Evolutionary conservation across 2,113 vertebrate genomes (phyloP), one percentile per base, ranked within the genome.

Genomic region (Ailuropoda melanoleuca): DNA sequence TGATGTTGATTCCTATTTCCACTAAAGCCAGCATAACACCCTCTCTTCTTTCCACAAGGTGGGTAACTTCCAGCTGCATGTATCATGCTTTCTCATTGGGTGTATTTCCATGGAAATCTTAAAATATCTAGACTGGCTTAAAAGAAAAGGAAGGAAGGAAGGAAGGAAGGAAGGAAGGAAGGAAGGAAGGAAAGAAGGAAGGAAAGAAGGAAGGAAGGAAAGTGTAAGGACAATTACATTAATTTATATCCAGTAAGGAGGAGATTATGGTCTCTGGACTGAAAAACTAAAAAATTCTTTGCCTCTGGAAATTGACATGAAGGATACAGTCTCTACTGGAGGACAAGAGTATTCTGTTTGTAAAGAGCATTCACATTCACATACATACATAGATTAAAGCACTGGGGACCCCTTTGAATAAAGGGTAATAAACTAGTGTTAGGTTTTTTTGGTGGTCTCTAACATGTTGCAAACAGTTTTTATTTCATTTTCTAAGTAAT

Each of bases 51-150:
- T 56, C 6, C 4, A 12, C n/a, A 14, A 10, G 31, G 8, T 31
- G 3, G 0, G 48, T 29, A 34, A 15, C 39, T 4, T 37, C 18
- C 1, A 48, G 8, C 2, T 82, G 21, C 48, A 0, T 39, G n/a
- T 3, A 48, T 43, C 64, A 62, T 34, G 13, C 2, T 39, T 77
- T 43, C 15, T 70, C 19, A 29, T 50, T 17, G 1, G 4, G 3
- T 80, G 2, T 55, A 12, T 12, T 26, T 60, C 17, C 66, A 53
- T 24, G 5, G 37, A 55, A 72, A 50, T 55, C 1, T 66, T 60
- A 37, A 39, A 80, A 21, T n/a, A 29, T 53, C 14, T 19, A 81
- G 17, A 64, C n/a, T 26, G 13, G 1, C 21, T 68, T 26, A 8
- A 75, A 86, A 39, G 1, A n/a, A 23, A 29, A 17, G 0, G 21